Conservation (phyloP, 2,113 vertebrate species). For the Lycocorax pyrrhopterus region DNA sequence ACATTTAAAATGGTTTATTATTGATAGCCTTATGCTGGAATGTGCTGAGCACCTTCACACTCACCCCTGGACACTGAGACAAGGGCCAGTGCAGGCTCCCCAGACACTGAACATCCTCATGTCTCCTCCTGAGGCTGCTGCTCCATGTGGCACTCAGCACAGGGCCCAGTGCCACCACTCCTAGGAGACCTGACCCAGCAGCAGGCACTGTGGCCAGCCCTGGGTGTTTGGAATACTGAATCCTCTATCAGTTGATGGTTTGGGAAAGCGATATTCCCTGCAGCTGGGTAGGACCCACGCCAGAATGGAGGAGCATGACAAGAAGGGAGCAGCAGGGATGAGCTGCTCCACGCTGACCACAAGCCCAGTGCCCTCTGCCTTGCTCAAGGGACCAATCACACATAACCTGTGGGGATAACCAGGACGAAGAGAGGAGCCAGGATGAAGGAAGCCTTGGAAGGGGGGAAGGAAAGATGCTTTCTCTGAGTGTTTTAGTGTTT, state of each 20-base stretch:
- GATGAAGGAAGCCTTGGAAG: neutral
- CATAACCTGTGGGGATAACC: neutral
- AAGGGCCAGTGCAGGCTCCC: neutral
- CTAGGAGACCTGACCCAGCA: neutral
- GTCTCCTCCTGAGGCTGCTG: neutral
- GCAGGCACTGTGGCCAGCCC: neutral
- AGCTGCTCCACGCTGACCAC: accelerated
- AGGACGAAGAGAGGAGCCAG: neutral
- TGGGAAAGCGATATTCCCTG: accelerated
- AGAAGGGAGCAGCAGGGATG: neutral
- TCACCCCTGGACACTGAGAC: neutral
- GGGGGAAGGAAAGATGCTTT: neutral
- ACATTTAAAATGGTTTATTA: constrained; percentile 53
- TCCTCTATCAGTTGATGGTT: neutral
- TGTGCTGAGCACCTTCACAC: neutral
- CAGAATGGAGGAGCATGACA: neutral
- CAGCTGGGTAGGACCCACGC: neutral
- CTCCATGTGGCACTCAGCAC: neutral
- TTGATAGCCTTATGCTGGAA: constrained; percentile 49
- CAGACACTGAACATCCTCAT: neutral
- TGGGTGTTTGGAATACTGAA: neutral
- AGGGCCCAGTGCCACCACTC: neutral
- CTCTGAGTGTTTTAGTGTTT: neutral
- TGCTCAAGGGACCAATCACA: accelerated
- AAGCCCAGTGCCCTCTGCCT: neutral